Conservation (phyloP, 2,888 invertebrate genomes). For the Sericinus montela region DNA sequence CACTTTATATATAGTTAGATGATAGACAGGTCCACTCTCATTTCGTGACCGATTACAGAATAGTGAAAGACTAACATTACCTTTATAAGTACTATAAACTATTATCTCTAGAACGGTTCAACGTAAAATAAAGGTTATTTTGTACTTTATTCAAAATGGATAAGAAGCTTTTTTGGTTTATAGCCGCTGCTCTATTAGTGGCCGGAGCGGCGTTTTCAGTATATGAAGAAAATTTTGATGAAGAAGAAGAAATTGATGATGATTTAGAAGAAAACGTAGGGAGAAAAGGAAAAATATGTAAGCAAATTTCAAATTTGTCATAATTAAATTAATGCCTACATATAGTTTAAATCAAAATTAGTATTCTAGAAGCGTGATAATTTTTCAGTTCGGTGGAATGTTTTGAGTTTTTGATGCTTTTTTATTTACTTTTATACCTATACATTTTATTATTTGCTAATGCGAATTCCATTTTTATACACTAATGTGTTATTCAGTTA, state of each 20-base stretch:
- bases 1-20: constrained; percentile 56
- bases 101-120: constrained; percentile 18
- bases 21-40: constrained; percentile 40
- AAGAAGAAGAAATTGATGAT: constrained; percentile 28
- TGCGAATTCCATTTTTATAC: too few relatives aligned
- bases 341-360: too few relatives aligned
- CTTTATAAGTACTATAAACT: background rate
- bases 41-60: constrained; percentile 34
- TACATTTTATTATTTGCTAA: too few relatives aligned
- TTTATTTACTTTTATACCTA: too few relatives aligned
- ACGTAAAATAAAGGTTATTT: background rate
- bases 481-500: too few relatives aligned
- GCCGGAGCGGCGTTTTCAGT: constrained; percentile 43
- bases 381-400: too few relatives aligned
- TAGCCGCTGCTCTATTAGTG: constrained; percentile 35
- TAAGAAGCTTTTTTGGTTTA: constrained; percentile 38
- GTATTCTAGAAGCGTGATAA: too few relatives aligned
- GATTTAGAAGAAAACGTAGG: constrained; percentile 32
- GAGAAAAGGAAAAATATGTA: constrained; percentile 58
- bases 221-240: constrained; percentile 31
- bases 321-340: too few relatives aligned
- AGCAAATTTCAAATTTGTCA: constrained; percentile 27
- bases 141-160: constrained; percentile 43
- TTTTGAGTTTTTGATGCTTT: too few relatives aligned
- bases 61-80: constrained; percentile 20